Conservation (phyloP, 2,888 invertebrate species). For the Caenorhabditis panamensis region DNA sequence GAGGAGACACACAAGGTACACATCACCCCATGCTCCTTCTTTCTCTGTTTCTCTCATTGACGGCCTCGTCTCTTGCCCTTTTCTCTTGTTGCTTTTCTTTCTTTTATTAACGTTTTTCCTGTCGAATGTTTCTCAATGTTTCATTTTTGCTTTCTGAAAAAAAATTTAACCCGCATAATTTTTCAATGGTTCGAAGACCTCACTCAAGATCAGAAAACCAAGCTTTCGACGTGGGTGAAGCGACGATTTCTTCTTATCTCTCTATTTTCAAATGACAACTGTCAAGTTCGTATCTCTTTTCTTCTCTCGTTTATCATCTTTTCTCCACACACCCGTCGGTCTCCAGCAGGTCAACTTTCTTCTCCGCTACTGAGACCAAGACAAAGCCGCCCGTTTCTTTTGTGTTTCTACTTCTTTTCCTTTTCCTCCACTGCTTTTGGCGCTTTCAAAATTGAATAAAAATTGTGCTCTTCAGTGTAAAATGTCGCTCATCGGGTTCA, state of each 20-base stretch:
- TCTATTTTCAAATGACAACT: not conserved
- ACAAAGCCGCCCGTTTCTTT: not conserved
- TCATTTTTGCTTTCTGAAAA: too few relatives aligned
- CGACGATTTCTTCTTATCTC: not conserved
- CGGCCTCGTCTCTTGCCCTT: not conserved
- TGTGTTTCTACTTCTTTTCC: not conserved
- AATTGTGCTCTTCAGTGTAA: too few relatives aligned
- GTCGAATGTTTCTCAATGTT: too few relatives aligned
- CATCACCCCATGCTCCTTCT: not conserved
- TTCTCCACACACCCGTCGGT: not conserved
- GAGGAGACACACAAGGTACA: not conserved
- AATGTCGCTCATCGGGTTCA: slow-evolving; percentile 78
- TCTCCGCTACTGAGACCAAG: not conserved
- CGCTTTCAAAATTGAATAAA: too few relatives aligned
- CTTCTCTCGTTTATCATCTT: not conserved
- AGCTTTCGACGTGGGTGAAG: not conserved
- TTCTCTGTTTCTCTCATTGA: not conserved
- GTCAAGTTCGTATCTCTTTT: slow-evolving; percentile 2
- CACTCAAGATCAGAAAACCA: not conserved
- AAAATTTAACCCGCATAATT: too few relatives aligned
- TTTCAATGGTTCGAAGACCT: too few relatives aligned
- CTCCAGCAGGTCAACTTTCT: not conserved
- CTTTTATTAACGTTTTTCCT: not conserved
- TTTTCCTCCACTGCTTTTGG: too few relatives aligned
- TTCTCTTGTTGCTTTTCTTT: not conserved